Evolutionary conservation across 2,797 vertebrate genomes (phyloP), one percentile per base, ranked within the genome.

Genomic region (Salmo trutta): DNA sequence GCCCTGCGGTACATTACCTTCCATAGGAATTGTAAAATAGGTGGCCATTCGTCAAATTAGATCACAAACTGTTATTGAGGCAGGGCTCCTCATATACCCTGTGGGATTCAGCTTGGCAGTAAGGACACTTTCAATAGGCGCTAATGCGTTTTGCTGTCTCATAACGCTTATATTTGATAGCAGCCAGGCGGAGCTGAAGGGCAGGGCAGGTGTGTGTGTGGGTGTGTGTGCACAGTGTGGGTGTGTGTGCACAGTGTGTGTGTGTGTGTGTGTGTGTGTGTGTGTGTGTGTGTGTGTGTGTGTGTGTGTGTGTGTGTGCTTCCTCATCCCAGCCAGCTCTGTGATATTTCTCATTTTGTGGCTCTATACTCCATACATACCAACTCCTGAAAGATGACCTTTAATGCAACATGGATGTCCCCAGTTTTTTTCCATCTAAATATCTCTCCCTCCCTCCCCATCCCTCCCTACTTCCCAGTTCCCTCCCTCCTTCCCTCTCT

Each of bases 21-120:
- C 81, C 83, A 82, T 54, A 77, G 80, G 71, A 90, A 90, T 84
- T 85, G 86, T 79, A 84, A 88, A 89, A 88, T 86, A 85, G 84
- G 75, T 85, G 84, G 88, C 84, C 86, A 90, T 91, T 92, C 89
- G 88, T 93, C 88, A 91, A 89, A 89, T 92, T 85, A 92, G 85
- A 92, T 89, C 84, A 82, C 36, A 56, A 47, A 59, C 88, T 84
- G 91, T 90, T 91, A 89, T 87, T 82, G 87, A 91, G 76, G 84
- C 69, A 83, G 83, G 81, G 75, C 83, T 85, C 80, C 79, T 88
- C 79, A 80, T 82, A 85, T 88, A 87, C 86, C 85, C 83, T 53
- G 1, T 76, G 88, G 87, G 88, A 90, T 82, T 88, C 86, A 80
- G 80, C 84, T 83, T 86, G 83, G 78, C 81, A 74, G 74, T 19